Conservation (phyloP, 2,888 invertebrate species). For the Spisula subtruncata region DNA sequence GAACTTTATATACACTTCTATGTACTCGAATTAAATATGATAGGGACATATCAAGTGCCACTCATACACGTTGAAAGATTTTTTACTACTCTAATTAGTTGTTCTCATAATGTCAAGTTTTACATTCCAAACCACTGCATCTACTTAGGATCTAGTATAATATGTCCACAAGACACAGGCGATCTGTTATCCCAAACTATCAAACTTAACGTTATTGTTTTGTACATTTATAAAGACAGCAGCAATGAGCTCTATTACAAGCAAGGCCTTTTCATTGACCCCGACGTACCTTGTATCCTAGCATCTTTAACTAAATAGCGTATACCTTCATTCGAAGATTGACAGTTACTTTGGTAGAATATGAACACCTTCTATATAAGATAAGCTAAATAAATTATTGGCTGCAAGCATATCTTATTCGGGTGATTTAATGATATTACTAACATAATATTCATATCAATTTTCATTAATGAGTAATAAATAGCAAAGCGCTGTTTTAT, state of each 20-base stretch:
- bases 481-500: background rate
- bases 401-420: background rate
- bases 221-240: background rate
- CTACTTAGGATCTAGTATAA: background rate
- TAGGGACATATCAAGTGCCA: no score
- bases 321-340: background rate
- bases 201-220: background rate
- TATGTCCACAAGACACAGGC: background rate
- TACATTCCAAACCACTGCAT: background rate
- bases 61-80: background rate
- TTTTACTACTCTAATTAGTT: background rate
- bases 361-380: background rate
- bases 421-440: conserved; percentile 4
- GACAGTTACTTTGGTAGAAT: background rate
- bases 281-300: background rate
- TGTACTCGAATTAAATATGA: background rate
- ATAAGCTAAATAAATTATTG: background rate
- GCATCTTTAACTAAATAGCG: background rate
- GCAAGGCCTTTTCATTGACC: background rate
- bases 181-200: background rate
- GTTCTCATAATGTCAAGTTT: background rate
- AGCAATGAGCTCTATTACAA: background rate
- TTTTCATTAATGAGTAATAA: background rate
- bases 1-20: background rate
- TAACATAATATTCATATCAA: conserved; percentile 15